Percentiles rank a stretch among this genome's conserved stretches.
Evolutionary conservation across 2,888 invertebrate species (phyloP).

Genomic region (Sarcophaga rosellei): DNA sequence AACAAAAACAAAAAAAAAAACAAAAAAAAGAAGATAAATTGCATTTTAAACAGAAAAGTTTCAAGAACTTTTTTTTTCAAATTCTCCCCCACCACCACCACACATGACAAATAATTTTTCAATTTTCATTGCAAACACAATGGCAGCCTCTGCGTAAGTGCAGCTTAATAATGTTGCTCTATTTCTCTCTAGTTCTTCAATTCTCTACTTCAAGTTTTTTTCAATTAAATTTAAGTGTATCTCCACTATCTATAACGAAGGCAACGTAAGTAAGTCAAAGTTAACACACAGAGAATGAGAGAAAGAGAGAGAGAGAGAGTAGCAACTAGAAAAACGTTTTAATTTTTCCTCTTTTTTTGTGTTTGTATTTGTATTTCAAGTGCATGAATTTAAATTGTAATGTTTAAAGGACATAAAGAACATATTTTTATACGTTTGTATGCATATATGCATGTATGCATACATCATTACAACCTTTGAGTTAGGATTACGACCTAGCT

Average conservation of each 20-base stretch:
- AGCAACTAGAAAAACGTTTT: not conserved
- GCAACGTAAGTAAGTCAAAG: not conserved
- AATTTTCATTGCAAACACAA: no score
- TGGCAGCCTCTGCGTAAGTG: no score
- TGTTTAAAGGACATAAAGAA: no score
- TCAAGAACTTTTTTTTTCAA: no score
- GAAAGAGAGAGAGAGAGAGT: not conserved
- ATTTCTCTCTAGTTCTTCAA: not conserved
- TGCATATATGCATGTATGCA: not conserved
- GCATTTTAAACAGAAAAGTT: no score
- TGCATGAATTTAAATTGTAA: not conserved
- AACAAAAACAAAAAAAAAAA: no score
- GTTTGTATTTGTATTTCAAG: not conserved
- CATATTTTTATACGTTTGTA: not conserved
- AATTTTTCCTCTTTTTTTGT: not conserved
- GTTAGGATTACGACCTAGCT: no score
- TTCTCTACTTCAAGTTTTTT: not conserved
- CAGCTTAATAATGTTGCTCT: not conserved
- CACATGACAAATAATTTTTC: no score
- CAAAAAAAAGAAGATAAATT: no score
- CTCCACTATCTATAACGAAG: not conserved
- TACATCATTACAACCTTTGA: no score
- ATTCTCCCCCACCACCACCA: no score
- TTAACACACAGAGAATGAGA: not conserved
- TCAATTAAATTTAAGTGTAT: not conserved